Evolutionary conservation across 2,797 vertebrate genomes (phyloP).

Genomic region (Cyclura pinguis): DNA sequence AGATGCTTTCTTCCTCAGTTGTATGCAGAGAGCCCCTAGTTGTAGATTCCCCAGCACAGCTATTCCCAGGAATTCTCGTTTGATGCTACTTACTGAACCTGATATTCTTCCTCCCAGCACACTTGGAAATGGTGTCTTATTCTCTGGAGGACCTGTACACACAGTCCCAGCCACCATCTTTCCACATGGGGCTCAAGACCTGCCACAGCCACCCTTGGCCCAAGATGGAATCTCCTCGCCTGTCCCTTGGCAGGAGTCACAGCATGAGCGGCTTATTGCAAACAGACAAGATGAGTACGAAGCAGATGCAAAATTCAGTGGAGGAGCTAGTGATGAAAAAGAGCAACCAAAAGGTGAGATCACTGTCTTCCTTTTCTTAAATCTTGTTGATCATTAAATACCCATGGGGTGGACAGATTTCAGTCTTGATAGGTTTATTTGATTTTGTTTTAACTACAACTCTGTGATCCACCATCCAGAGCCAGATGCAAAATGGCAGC

Average conservation of each 20-base stretch:
- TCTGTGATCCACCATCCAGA: background rate
- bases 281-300: slow-evolving; percentile 16
- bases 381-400: background rate
- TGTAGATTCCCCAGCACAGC: background rate
- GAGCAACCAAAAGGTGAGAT: slow-evolving; percentile 52
- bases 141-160: slow-evolving; percentile 86
- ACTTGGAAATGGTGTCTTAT: slow-evolving; percentile 74
- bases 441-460: background rate
- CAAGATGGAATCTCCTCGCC: slow-evolving; percentile 57
- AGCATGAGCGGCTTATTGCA: slow-evolving; percentile 84
- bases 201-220: slow-evolving; percentile 39
- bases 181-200: slow-evolving; percentile 55
- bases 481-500: background rate
- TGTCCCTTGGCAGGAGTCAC: slow-evolving; percentile 74
- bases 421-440: background rate
- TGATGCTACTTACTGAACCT: slow-evolving; percentile 5
- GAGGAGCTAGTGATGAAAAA: slow-evolving; percentile 30
- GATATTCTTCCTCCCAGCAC: slow-evolving; percentile 62
- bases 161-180: slow-evolving; percentile 35
- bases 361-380: background rate
- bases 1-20: background rate
- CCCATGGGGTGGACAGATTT: background rate
- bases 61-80: background rate
- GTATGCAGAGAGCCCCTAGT: background rate
- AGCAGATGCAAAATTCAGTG: slow-evolving; percentile 36